Base-by-base conservation (phyloP, 2,888 invertebrate species). In the Chrysolina haemoptera region DNA sequence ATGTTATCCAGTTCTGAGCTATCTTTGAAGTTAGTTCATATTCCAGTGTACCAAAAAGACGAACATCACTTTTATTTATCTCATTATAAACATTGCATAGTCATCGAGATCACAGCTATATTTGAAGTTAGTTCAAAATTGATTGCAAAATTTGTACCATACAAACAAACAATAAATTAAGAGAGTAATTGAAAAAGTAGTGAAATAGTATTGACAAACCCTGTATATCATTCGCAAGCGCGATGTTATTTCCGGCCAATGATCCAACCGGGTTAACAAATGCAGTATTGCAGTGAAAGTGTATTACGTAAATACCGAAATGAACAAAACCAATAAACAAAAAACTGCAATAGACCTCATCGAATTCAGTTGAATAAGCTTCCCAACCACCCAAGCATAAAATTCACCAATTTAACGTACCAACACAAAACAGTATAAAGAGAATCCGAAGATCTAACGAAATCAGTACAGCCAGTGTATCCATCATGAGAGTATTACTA, bases 401-500 rank as follows among this genome's bases (percentile, higher is more conserved):
- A 62, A 70, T 18, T 18, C 62, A 40, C 43, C 27, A 48, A 62
- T 50, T 43, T 59, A 35, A 50, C 67, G 18, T 22, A 67, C 35
- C 11, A 40, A 66, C n/a, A 27, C 62, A n/a, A 64, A 63, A 46
- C 63, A 71, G 67, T 72, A 72, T 72, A 72, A 72, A 72, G 53
- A n/a, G 63, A 53, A 72, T 43, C 55, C 41, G 40, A 62, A 67
- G 59, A 65, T 27, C 40, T 40, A 53, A 40, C n/a, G 20, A 20
- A 12, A 40, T 35, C 67, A 71, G 71, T 67, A 67, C 67, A 40
- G 40, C 53, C 40, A 53, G 53, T 55, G 40, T 55, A 67, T 50
- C 53, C 53, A 59, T 6, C 67, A 88, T 87, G 86, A 85, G 84
- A 81, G 77, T 83, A 62, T 78, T 84, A 75, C 76, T 85, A 75